phyloP scores from a whole-genome alignment of 2,888 invertebrate species.

The Dyspetes luteomarginatus region DNA sequence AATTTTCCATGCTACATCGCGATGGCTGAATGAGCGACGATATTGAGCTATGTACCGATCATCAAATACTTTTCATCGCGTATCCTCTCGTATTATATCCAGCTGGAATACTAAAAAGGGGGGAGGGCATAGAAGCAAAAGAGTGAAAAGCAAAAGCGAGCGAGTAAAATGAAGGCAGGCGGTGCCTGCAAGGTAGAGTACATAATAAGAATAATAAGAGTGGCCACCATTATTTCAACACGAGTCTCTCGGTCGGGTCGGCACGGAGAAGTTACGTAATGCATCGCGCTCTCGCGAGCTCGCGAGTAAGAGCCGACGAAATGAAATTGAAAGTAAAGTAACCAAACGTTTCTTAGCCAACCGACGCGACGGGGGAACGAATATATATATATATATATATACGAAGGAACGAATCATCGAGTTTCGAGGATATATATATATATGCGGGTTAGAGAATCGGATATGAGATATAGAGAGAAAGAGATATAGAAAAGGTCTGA shows the following conservation, averaged over 20 bases:
- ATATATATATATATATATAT: no score
- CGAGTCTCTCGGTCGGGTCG: constrained; percentile 75
- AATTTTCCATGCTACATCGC: constrained; percentile 25
- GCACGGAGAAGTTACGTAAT: constrained; percentile 75
- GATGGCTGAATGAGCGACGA: constrained; percentile 30
- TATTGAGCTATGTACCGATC: constrained; percentile 25
- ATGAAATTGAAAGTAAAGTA: constrained; percentile 83
- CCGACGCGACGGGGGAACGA: constrained; percentile 53
- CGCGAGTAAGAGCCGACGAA: constrained; percentile 73
- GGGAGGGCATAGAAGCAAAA: constrained; percentile 46
- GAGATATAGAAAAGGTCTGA: constrained; percentile 42
- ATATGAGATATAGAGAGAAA: constrained; percentile 33
- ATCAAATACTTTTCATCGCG: constrained; percentile 22
- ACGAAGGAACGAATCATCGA: constrained; percentile 60
- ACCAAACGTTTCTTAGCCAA: constrained; percentile 72
- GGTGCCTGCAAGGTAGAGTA: constrained; percentile 72
- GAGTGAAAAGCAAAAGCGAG: constrained; percentile 39
- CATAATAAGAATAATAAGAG: constrained; percentile 81
- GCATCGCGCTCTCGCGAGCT: constrained; percentile 69
- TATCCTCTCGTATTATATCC: constrained; percentile 44
- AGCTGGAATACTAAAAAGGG: constrained; percentile 64
- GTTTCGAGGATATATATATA: no score
- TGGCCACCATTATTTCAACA: constrained; percentile 82
- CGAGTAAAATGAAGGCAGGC: constrained; percentile 54
- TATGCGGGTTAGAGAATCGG: constrained; percentile 27